Evolutionary conservation across 35 echinoderm and acorn worm genomes (phyloP), one percentile per base, ranked within the genome.

Genomic region (Diadema setosum): DNA sequence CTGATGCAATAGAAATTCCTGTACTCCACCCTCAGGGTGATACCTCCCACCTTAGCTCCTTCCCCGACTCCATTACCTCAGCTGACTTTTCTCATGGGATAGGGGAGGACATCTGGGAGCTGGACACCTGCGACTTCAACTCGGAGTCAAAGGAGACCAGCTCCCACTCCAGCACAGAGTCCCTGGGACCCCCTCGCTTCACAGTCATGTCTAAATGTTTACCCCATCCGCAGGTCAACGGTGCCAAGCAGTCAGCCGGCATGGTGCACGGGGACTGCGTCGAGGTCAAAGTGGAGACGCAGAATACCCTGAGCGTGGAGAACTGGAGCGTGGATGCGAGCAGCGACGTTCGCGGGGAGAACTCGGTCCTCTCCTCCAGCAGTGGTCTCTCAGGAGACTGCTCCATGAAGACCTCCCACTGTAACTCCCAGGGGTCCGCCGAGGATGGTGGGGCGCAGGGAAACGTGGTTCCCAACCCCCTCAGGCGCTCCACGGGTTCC

Each of bases 361-460:
- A 41, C n/a, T 78, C 73, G 9, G n/a, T 78, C 40, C 25, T 78
- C 7, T 78, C 73, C 40, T 78, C 73, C 9, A 78, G 73, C 23
- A 78, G 73, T 21, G 73, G 73, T 78, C 73, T 78, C 11, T 78
- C 73, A 9, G 73, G 35, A 4, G 73, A 78, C 40, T 78, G 37
- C 40, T 78, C 73, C 73, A 78, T 78, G 73, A 78, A 78, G 40
- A 78, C 73, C 40, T 78, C 73, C 73, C 73, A 78, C 35, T 78
- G 73, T n/a, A 78, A 78, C 40, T 78, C 73, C 17, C 73, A 78
- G 20, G 73, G 73, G 9, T 67, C 63, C 30, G 39, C 73, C 73
- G 44, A 78, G 14, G 73, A 78, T 78, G 40, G 37, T 41, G 27
- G 73, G 34, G n/a, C 73, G 20, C 35, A 41, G 17, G 37, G n/a